Base-by-base conservation (phyloP, 2,113 vertebrate species). In the Catharus minimus region DNA sequence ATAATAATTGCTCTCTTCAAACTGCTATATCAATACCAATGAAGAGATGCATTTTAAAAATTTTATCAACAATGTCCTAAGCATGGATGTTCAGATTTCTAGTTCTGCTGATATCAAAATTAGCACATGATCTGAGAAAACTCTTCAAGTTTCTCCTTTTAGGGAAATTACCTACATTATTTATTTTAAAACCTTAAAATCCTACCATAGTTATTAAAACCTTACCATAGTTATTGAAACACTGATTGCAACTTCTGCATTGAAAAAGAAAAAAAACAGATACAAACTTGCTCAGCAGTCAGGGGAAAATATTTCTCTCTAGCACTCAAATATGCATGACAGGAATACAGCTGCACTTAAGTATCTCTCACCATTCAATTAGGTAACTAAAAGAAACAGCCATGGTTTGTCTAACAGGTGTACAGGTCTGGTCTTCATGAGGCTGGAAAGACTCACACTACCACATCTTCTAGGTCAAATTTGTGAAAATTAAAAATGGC, bases 401-500 rank as follows among this genome's bases (percentile, higher is more conserved):
- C 50, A 15, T 6, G 20, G n/a, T 28, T 79, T 91, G 61, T 77
- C 44, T 21, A 82, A 87, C 24, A 77, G 13, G 43, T 58, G 72
- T 41, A 73, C 46, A 73, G 53, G 13, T 47, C 39, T 58, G 19
- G 76, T 50, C 75, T 82, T 62, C 7, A 4, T 24, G 36, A 57
- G 36, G 57, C 13, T 82, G 58, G 71, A 82, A 87, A 65, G 53
- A 64, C 20, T 68, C 80, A 79, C 53, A 27, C 13, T 27, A 65
- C 41, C 4, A 0, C 15, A 60, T 68, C 32, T 57, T 30, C 74
- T 28, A 24, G 38, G 58, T 73, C 15, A 50, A 33, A 47, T 82
- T 76, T 55, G 22, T 43, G n/a, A 71, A 92, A 89, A 94, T 85
- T 80, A 80, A 71, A 94, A 94, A 47, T 74, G 82, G 82, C 85